Evolutionary conservation across 2,113 vertebrate genomes (phyloP).

Genomic region (Cyprinodon variegatus): DNA sequence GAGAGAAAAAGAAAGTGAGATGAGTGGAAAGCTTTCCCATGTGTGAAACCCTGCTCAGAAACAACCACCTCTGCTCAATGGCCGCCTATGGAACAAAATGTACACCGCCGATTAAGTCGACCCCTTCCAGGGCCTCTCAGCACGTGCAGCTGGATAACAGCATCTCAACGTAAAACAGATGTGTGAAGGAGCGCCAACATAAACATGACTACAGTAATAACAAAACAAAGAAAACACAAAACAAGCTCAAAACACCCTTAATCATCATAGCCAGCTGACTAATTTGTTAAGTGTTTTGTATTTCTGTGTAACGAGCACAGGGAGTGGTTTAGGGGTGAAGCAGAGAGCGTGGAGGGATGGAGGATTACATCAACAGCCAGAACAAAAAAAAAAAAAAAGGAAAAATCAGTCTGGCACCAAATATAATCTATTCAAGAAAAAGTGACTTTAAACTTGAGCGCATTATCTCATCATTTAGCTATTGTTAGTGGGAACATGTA

Average conservation of each 20-base stretch:
- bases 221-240: constrained; percentile 6
- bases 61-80: background rate
- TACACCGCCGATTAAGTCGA: constrained; percentile 41
- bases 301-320: constrained; percentile 28
- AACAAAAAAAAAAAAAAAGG: background rate
- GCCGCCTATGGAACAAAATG: constrained; percentile 60
- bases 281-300: background rate
- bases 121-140: constrained; percentile 9
- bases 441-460: background rate
- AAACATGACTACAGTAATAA: constrained; percentile 35
- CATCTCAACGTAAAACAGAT: constrained; percentile 69
- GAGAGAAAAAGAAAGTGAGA: constrained; percentile 24
- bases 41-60: constrained; percentile 19
- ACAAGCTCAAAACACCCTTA: constrained; percentile 22
- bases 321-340: constrained; percentile 48
- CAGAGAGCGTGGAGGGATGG: constrained; percentile 21
- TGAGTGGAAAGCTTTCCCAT: constrained; percentile 36
- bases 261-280: constrained; percentile 19
- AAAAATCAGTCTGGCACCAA: background rate
- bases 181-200: constrained; percentile 42
- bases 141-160: constrained; percentile 16
- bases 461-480: constrained; percentile 23
- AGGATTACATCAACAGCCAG: constrained; percentile 39
- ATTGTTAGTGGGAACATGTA: constrained; percentile 1
- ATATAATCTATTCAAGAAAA: constrained; percentile 5